These are phyloP conservation scores for Rhynchotus rufescens DNA, from an alignment of 2,797 vertebrate species.

Conservation along the genomic window DNA sequence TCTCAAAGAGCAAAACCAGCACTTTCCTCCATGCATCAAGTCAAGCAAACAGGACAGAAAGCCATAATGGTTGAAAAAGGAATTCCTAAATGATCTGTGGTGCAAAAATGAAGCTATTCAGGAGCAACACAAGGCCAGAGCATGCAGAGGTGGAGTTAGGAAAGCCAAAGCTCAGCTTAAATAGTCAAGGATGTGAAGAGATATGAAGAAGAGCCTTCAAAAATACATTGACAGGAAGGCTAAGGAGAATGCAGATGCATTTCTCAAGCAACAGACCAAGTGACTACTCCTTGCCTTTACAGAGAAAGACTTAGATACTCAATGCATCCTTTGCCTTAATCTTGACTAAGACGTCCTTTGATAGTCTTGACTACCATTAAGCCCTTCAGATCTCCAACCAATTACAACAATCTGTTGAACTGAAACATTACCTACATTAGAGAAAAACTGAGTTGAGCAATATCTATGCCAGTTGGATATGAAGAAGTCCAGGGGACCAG, in stretches of 20 bases:
- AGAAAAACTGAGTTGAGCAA: background rate
- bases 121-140: background rate
- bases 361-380: fast-evolving
- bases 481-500: background rate
- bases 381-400: background rate
- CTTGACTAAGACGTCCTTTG: background rate
- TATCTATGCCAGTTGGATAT: background rate
- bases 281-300: no score
- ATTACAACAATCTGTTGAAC: background rate
- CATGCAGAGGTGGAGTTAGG: background rate
- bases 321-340: background rate
- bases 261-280: background rate
- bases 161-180: background rate
- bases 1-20: background rate
- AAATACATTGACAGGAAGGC: background rate
- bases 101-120: background rate
- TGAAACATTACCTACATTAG: background rate
- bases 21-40: background rate
- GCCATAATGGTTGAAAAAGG: background rate
- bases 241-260: background rate
- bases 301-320: background rate
- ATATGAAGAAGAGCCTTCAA: background rate
- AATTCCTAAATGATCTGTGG: background rate
- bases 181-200: background rate
- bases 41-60: background rate